Evolutionary conservation across 1,140 invertebrate genomes (phyloP).

Genomic region (Anoplolepis gracilipes): DNA sequence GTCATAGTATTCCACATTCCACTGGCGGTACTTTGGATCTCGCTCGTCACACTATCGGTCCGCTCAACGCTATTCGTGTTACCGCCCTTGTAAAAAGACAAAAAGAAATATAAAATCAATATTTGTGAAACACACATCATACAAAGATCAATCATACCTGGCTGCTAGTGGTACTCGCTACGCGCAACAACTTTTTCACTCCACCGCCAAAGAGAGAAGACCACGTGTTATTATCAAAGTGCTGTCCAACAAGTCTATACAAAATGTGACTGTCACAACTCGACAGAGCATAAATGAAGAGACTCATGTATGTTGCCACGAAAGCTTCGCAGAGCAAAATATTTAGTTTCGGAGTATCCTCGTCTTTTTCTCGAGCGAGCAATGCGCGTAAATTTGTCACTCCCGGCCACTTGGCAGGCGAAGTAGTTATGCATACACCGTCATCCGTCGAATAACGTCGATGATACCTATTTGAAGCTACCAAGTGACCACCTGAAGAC

Average conservation of each 20-base stretch:
- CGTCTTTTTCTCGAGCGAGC: conserved; percentile 96
- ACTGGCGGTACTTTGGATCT: conserved; percentile 78
- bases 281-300: conserved; percentile 97
- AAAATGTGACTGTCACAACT: conserved; percentile 97
- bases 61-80: conserved; percentile 18
- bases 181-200: conserved; percentile 94
- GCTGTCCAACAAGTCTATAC: conserved; percentile 94
- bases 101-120: background rate
- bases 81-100: background rate
- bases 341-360: conserved; percentile 97
- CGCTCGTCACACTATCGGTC: conserved; percentile 76
- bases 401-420: conserved; percentile 92
- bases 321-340: conserved; percentile 97
- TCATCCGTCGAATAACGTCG: conserved; percentile 90
- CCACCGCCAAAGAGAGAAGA: conserved; percentile 97
- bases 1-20: conserved; percentile 90
- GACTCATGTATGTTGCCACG: conserved; percentile 95
- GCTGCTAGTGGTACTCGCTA: conserved; percentile 87
- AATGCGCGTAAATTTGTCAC: conserved; percentile 96
- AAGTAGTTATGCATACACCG: conserved; percentile 88
- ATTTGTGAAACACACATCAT: conserved; percentile 5
- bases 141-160: conserved; percentile 71
- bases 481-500: conserved; percentile 86
- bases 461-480: conserved; percentile 82
- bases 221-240: conserved; percentile 93